phyloP scores from a whole-genome alignment of 2,888 invertebrate genomes.

The Ormyrus rosae region DNA sequence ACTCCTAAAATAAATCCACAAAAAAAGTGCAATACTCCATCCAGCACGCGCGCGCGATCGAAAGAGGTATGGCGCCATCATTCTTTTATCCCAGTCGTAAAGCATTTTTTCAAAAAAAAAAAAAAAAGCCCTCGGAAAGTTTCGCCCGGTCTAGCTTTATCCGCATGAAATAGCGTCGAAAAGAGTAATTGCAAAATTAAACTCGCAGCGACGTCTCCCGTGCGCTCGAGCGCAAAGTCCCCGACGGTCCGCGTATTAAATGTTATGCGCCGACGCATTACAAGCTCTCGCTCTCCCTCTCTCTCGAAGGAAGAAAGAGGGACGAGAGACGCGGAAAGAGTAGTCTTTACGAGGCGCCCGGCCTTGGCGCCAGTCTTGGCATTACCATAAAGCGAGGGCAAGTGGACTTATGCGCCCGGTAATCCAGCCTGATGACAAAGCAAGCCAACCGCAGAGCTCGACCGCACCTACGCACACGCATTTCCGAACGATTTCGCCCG shows the following conservation, averaged over 20 bases:
- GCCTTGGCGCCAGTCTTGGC: constrained; percentile 52
- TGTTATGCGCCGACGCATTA: background rate
- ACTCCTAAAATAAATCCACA: too few relatives aligned
- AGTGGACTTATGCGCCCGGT: constrained; percentile 52
- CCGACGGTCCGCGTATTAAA: background rate
- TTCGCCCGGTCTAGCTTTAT: too few relatives aligned
- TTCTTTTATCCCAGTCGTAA: constrained; percentile 50
- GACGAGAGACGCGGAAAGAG: background rate
- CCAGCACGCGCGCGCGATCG: background rate
- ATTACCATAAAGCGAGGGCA: constrained; percentile 57
- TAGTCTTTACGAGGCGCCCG: constrained; percentile 57
- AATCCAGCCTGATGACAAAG: constrained; percentile 60
- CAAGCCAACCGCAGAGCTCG: background rate
- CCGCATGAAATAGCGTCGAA: constrained; percentile 6
- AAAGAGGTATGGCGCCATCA: constrained; percentile 41
- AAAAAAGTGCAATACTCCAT: too few relatives aligned
- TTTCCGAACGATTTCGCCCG: constrained; percentile 19
- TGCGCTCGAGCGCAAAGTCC: background rate
- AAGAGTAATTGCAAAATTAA: constrained; percentile 57
- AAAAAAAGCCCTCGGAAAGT: too few relatives aligned
- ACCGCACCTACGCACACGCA: background rate
- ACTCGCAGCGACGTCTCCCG: constrained; percentile 16
- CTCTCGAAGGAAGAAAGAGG: background rate
- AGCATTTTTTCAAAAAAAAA: too few relatives aligned
- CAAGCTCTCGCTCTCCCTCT: too few relatives aligned